phyloP scores from a whole-genome alignment of 2,888 invertebrate genomes.

The Cremastinae sp. region DNA sequence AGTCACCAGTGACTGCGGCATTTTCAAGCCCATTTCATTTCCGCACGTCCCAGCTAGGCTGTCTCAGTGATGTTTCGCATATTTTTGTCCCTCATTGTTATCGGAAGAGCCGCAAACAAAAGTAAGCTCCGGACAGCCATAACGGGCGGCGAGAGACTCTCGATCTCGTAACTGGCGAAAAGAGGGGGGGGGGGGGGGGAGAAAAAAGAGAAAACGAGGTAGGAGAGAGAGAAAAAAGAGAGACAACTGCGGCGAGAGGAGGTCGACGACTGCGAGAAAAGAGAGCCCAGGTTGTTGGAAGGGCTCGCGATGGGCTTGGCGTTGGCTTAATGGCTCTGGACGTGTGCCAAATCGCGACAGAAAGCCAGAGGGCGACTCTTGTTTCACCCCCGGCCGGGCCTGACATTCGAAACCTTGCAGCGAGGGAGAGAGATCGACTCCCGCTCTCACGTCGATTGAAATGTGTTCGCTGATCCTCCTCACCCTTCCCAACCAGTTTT shows the following conservation, averaged over 20 bases:
- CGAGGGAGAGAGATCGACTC: conserved; percentile 57
- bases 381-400: conserved; percentile 58
- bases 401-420: conserved; percentile 58
- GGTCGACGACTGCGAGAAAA: background rate
- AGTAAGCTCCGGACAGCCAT: conserved; percentile 64
- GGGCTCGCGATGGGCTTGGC: conserved; percentile 58
- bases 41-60: conserved; percentile 22
- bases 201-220: conserved; percentile 48
- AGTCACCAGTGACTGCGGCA: conserved; percentile 8
- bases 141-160: conserved; percentile 12
- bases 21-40: conserved; percentile 31
- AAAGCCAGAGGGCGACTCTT: conserved; percentile 33
- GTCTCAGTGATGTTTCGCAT: conserved; percentile 70
- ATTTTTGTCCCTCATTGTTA: conserved; percentile 71
- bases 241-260: background rate
- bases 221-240: background rate
- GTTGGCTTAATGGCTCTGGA: conserved; percentile 74
- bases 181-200: conserved; percentile 26
- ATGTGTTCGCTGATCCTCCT: conserved; percentile 69
- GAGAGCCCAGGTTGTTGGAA: conserved; percentile 61
- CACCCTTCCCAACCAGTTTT: conserved; percentile 58
- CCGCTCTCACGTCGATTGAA: conserved; percentile 70
- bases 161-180: background rate
- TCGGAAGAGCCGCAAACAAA: conserved; percentile 73
- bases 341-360: conserved; percentile 70